Evolutionary conservation across 1,140 invertebrate genomes (phyloP), one percentile per base, ranked within the genome.

Genomic region (Cheumatopsyche charites): DNA sequence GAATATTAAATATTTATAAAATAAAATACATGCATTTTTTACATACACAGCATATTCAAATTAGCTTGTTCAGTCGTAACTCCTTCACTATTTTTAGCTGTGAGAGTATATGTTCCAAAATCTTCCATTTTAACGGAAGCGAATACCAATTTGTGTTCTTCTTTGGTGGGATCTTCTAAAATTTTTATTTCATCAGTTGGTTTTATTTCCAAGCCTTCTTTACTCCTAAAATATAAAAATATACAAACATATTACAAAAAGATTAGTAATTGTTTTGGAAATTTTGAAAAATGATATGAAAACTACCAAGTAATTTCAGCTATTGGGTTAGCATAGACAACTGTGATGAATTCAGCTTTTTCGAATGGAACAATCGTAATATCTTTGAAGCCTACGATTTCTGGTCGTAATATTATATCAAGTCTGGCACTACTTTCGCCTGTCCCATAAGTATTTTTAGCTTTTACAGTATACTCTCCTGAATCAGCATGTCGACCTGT

Each of bases 31-130:
- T 36, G 29, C 29, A 36, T 36, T 26, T 43, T 0, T 58, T 65
- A 86, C 88, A 88, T 85, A 96, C 94, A 92, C 76, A 91, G 90
- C 9, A 93, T 86, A 74, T 85, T 88, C n/a, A 97, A 84, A 73
- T 86, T 86, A 17, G 91, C 93, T 71, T 90, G 86, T 9, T 88
- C 87, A 55, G 83, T 84, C 19, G 87, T 86, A 79, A 93, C 90
- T 4, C 95, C 93, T 41, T 90, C 82, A 72, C 89, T 88, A 79
- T 95, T 95, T 25, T 86, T 87, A 6, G 92, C 93, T 0, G 83
- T 87, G 4, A 94, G 81, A 25, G 87, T 89, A 78, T 98, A 98
- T 19, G 86, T 86, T 2, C 94, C 96, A 62, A 88, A 90, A 79
- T 98, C 95, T 11, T 86, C 87, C 5, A 91, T 80, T 13, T 86